Base-by-base conservation (phyloP, 2,888 invertebrate genomes). In the Pharmacophagus antenor region DNA sequence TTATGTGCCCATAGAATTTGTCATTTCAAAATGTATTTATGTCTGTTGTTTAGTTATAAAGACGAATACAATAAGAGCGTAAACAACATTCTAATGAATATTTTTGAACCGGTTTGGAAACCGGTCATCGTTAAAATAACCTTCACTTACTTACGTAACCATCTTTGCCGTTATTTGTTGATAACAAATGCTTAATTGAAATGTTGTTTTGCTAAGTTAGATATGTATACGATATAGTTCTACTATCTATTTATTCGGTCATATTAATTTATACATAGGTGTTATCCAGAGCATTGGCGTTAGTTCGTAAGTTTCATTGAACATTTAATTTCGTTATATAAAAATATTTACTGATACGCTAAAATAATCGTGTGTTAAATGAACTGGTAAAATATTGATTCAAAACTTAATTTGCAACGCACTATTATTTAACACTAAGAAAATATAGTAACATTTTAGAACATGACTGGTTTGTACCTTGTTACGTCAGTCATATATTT, bases 121-220 rank as follows among this genome's bases (percentile, higher is more conserved):
- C 31, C 31, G 31, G 31, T 31, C 31, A 31, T n/a, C 31, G 15
- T 67, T 62, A 57, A 65, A 68, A 69, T 73, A 83, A 79, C 84
- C 85, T 84, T 84, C 81, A 49, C 61, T 66, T 62, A 63, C 68
- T 66, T 64, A 69, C 68, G 65, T 68, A 66, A 68, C 52, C 58
- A 63, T 63, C 60, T 62, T 53, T 66, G 69, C 72, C 75, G 70
- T 65, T 64, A 65, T 59, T 27, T 54, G 41, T 17, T 46, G 20
- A n/a, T 31, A 31, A 31, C 31, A 31, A 31, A 15, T 1, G 31
- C 10, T 27, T 27, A 10, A 10, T 4, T 27, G 10, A 27, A 27
- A 27, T 27, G 27, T 27, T 27, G 27, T 7, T 27, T 27, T 27
- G 27, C 27, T 6, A 5, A 27, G 7, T 27, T 27, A 10, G 7